phyloP scores from a whole-genome alignment of 2,888 invertebrate species.

The Cantharis rufa region DNA sequence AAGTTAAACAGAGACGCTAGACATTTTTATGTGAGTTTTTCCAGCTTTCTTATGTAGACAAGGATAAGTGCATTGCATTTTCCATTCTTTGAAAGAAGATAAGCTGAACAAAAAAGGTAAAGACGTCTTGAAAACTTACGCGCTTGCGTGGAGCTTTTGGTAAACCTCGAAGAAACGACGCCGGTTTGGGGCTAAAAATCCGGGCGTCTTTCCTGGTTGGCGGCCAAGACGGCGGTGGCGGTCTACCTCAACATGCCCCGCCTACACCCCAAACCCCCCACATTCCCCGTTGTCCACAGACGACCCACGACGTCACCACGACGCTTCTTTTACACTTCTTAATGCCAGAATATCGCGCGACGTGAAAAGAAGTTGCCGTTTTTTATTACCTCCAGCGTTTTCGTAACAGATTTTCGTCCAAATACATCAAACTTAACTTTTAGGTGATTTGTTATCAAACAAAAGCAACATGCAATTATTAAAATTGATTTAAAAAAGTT shows the following conservation, averaged over 20 bases:
- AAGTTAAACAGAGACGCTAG: conserved; percentile 18
- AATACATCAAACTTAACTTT: neutral
- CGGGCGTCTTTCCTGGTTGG: conserved; percentile 59
- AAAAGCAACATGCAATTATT: neutral
- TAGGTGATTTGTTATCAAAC: neutral
- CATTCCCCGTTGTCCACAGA: conserved; percentile 39
- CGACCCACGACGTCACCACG: conserved; percentile 44
- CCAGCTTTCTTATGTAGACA: conserved; percentile 27
- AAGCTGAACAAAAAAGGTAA: conserved; percentile 47
- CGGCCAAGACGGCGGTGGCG: conserved; percentile 57
- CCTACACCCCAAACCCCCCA: conserved; percentile 48
- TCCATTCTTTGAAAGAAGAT: conserved; percentile 35
- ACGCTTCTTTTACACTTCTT: conserved; percentile 55
- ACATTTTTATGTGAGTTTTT: neutral
- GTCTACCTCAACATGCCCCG: conserved; percentile 60
- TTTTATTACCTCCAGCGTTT: conserved; percentile 14
- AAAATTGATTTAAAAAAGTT: neutral
- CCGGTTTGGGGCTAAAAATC: conserved; percentile 60
- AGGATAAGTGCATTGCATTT: conserved; percentile 20
- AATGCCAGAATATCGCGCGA: conserved; percentile 55
- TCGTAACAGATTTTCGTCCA: neutral
- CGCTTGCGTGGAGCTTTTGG: conserved; percentile 54
- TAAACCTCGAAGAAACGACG: conserved; percentile 60
- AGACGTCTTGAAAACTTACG: conserved; percentile 51
- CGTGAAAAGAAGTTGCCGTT: conserved; percentile 52